Percentiles rank a stretch among this genome's conserved stretches.
Evolutionary conservation across 92 coral and sea anemone species (phyloP).

Genomic region (Heteractis magnifica): DNA sequence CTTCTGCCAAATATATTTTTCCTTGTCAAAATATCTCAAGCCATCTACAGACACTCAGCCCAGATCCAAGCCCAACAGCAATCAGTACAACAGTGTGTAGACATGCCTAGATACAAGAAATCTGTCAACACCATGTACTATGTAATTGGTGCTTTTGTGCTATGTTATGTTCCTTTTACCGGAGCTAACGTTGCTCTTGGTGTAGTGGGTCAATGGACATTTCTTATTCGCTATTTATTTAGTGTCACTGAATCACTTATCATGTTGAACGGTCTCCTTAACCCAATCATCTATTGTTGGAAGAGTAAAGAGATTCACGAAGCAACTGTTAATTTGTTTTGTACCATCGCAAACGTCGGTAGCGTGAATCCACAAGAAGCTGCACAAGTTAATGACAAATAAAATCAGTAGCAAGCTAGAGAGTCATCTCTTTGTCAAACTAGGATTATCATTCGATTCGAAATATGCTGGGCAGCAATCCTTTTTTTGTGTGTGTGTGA

Average conservation of each 20-base stretch:
- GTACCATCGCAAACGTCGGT: neutral
- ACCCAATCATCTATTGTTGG: neutral
- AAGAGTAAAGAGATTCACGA: neutral
- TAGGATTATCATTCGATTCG: too few relatives aligned
- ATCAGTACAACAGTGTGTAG: constrained; percentile 8
- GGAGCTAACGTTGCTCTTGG: neutral
- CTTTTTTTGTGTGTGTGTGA: too few relatives aligned
- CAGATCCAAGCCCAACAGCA: constrained; percentile 25
- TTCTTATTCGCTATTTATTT: neutral
- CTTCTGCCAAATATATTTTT: neutral
- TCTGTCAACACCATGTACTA: constrained; percentile 28
- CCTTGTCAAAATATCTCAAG: neutral
- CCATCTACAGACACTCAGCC: neutral
- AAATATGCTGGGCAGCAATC: too few relatives aligned
- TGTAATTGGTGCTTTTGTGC: constrained; percentile 13
- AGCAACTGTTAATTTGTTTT: neutral
- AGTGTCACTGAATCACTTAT: neutral
- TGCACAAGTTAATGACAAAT: neutral
- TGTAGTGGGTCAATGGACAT: neutral
- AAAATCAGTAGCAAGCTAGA: too few relatives aligned
- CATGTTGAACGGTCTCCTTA: neutral
- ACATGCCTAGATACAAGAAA: constrained; percentile 32
- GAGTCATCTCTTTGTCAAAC: too few relatives aligned
- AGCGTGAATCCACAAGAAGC: neutral
- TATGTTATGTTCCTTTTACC: constrained; percentile 3